Conservation (phyloP, 2,113 vertebrate genomes). For the Macroglossus sobrinus region DNA sequence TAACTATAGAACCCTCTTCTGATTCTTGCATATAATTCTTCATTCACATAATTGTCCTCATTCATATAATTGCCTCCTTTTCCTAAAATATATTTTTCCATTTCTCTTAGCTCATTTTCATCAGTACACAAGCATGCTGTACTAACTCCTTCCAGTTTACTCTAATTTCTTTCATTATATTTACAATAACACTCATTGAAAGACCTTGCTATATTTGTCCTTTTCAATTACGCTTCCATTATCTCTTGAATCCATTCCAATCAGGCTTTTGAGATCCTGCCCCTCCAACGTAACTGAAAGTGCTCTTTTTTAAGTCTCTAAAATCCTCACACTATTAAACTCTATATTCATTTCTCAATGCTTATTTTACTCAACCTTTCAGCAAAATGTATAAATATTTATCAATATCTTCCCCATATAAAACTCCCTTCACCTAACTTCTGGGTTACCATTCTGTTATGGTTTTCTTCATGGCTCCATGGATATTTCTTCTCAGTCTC, state of each 20-base stretch:
- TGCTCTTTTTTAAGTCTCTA: background rate
- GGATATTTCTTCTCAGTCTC: background rate
- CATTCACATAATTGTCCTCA: background rate
- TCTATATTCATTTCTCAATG: background rate
- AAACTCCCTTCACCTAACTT: background rate
- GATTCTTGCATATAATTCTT: background rate
- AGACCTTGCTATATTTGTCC: background rate
- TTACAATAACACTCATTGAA: background rate
- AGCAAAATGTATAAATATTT: background rate
- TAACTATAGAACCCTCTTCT: background rate
- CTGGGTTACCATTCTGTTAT: background rate
- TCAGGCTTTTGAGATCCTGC: background rate
- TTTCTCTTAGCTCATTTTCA: background rate
- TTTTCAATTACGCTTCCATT: slow-evolving; percentile 11
- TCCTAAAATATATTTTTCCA: background rate
- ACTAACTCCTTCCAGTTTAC: background rate
- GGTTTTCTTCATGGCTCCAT: background rate
- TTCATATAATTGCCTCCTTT: background rate
- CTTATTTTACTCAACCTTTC: background rate
- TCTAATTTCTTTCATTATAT: slow-evolving; percentile 39
- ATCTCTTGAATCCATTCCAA: slow-evolving; percentile 10
- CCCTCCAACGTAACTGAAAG: background rate
- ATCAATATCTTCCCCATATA: background rate
- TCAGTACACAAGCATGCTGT: background rate
- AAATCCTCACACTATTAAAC: background rate